Conservation (phyloP, 2,888 invertebrate species). For the Hirudinaria manillensis region DNA sequence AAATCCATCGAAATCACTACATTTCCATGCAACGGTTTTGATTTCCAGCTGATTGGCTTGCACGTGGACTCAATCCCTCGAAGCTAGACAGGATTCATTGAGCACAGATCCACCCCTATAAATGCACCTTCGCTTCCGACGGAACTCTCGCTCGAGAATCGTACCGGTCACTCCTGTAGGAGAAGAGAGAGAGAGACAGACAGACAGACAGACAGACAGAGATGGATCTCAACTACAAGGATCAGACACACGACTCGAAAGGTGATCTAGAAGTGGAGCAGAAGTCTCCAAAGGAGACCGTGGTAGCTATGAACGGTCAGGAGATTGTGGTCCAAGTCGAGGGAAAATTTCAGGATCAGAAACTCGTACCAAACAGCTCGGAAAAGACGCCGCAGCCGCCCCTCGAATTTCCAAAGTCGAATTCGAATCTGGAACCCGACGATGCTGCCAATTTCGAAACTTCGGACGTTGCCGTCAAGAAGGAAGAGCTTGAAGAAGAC, state of each 20-base stretch:
- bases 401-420: background rate
- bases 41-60: too few relatives aligned
- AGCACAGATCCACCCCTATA: too few relatives aligned
- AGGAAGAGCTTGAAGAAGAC: constrained; percentile 12
- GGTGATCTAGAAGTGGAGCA: constrained; percentile 33
- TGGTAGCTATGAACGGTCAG: constrained; percentile 29
- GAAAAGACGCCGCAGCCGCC: background rate
- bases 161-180: too few relatives aligned
- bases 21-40: too few relatives aligned
- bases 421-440: background rate
- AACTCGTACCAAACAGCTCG: background rate
- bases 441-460: background rate
- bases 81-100: too few relatives aligned
- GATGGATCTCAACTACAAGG: constrained; percentile 4
- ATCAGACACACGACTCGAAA: background rate
- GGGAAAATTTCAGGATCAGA: background rate
- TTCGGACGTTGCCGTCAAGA: background rate
- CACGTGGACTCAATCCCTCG: too few relatives aligned
- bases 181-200: too few relatives aligned
- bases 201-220: background rate
- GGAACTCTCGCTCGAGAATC: too few relatives aligned
- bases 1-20: too few relatives aligned
- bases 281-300: constrained; percentile 15
- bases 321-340: constrained; percentile 21
- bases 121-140: too few relatives aligned